phyloP scores from a whole-genome alignment of 2,888 invertebrate species.

The Leptopilina drosophilae region DNA sequence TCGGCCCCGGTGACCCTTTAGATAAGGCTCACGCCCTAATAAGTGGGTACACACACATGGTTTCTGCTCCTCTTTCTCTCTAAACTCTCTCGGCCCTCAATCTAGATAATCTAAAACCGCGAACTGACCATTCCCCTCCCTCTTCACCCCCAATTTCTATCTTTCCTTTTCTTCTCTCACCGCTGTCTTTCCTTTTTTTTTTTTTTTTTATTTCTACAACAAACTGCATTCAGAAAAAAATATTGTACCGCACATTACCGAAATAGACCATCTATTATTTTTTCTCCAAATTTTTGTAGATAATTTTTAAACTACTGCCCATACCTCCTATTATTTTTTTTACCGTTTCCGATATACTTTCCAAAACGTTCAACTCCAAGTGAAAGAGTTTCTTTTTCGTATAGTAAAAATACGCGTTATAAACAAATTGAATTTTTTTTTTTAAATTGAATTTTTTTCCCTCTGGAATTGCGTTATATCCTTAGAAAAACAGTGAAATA shows the following conservation, averaged over 20 bases:
- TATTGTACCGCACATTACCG: neutral
- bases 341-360: too few species aligned
- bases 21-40: slow-evolving; percentile 77
- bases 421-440: too few species aligned
- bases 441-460: too few species aligned
- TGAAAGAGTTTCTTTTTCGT: too few species aligned
- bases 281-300: neutral
- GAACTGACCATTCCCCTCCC: slow-evolving; percentile 40
- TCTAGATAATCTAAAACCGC: slow-evolving; percentile 56
- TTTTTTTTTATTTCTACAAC: neutral
- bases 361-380: too few species aligned
- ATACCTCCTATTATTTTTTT: neutral
- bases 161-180: slow-evolving; percentile 33
- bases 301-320: neutral
- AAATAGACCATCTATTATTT: neutral
- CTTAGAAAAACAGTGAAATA: too few species aligned
- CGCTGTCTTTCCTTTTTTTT: slow-evolving; percentile 12
- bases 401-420: too few species aligned
- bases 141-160: slow-evolving; percentile 31
- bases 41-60: slow-evolving; percentile 72
- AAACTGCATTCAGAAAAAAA: too few species aligned
- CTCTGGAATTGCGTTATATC: too few species aligned
- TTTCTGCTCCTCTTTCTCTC: slow-evolving; percentile 52
- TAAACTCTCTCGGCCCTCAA: slow-evolving; percentile 52
- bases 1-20: slow-evolving; percentile 74